phyloP scores from a whole-genome alignment of 2,888 invertebrate genomes.

The Thymelicus sylvestris region DNA sequence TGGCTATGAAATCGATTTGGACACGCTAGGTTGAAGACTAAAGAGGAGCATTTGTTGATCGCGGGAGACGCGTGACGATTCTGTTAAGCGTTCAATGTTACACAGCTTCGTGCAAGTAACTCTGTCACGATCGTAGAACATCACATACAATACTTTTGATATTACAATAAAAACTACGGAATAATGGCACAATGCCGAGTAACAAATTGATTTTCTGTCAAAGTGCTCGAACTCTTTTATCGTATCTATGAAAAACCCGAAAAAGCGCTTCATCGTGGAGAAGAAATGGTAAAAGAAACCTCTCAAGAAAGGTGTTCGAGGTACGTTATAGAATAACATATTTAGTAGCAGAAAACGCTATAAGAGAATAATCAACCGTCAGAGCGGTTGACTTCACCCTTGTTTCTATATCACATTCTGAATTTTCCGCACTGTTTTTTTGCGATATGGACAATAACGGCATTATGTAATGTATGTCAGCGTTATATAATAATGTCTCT shows the following conservation, averaged over 20 bases:
- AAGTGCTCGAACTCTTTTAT: background rate
- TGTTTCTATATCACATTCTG: no score
- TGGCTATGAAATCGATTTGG: constrained; percentile 73
- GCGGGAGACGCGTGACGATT: constrained; percentile 65
- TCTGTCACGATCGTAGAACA: constrained; percentile 59
- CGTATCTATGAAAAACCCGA: background rate
- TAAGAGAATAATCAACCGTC: no score
- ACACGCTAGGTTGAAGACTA: constrained; percentile 59
- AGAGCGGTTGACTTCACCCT: no score
- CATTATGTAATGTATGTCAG: no score
- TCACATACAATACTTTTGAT: background rate
- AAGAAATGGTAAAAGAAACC: background rate
- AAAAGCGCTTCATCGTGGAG: background rate
- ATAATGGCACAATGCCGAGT: background rate
- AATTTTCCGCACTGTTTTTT: no score
- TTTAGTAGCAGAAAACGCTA: background rate
- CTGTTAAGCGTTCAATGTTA: constrained; percentile 61
- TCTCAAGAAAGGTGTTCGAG: background rate
- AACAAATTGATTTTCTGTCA: constrained; percentile 2
- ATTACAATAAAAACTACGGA: background rate
- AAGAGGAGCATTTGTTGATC: constrained; percentile 59
- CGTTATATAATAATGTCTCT: no score
- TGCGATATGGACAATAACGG: no score
- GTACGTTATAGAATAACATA: background rate
- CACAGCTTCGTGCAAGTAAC: constrained; percentile 62